Evolutionary conservation across 2,797 vertebrate species (phyloP).

Genomic region (Enteromius fasciolatus): DNA sequence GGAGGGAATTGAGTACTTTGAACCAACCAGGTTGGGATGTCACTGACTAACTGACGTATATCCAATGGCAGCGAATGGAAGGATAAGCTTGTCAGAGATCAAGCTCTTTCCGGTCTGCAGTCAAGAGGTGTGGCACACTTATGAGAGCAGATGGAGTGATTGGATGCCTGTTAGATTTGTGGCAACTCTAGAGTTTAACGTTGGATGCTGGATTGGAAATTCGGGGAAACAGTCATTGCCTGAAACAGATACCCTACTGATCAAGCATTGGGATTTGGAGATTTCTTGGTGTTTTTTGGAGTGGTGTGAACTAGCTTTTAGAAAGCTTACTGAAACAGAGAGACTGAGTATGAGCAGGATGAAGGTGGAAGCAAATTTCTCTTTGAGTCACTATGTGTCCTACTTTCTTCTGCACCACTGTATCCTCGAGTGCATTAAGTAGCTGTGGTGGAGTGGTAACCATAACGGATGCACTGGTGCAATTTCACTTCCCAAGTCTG

Average conservation of each 20-base stretch:
- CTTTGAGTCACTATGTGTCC: slow-evolving; percentile 34
- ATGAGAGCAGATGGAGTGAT: background rate
- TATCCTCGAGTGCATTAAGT: slow-evolving; percentile 27
- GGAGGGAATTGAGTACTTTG: slow-evolving; percentile 45
- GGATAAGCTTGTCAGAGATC: slow-evolving; percentile 52
- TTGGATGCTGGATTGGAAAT: background rate
- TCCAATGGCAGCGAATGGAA: slow-evolving; percentile 25
- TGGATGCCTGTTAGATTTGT: background rate
- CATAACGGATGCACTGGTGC: slow-evolving; percentile 1
- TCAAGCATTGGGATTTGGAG: background rate
- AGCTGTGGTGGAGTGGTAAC: slow-evolving; percentile 7
- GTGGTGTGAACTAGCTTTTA: background rate
- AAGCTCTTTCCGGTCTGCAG: slow-evolving; percentile 22
- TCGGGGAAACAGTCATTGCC: background rate
- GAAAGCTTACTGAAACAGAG: background rate
- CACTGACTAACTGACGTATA: slow-evolving; percentile 40
- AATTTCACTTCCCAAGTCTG: slow-evolving; percentile 25
- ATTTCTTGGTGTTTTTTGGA: background rate
- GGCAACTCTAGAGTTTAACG: background rate
- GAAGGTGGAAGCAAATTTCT: background rate
- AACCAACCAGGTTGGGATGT: slow-evolving; percentile 43
- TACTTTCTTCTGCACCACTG: slow-evolving; percentile 27
- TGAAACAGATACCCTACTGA: background rate
- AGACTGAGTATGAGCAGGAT: background rate
- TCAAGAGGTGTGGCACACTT: slow-evolving; percentile 13